Evolutionary conservation across 2,888 invertebrate genomes (phyloP).

Genomic region (Drosophila mimetica): DNA sequence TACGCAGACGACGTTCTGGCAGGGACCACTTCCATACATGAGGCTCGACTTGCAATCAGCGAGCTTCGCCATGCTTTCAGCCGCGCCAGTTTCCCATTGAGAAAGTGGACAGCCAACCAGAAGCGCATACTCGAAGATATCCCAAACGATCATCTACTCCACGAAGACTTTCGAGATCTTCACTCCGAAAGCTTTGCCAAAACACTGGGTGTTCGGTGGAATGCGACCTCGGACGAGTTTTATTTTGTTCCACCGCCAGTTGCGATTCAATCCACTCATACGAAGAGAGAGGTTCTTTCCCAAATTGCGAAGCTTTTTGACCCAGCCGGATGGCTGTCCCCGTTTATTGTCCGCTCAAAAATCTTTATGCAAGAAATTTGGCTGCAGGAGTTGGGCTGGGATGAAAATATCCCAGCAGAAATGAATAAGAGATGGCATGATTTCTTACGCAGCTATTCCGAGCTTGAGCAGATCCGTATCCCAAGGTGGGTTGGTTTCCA

Average conservation of each 20-base stretch:
- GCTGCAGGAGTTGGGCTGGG: neutral
- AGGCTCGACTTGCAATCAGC: neutral
- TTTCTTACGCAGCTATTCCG: no score
- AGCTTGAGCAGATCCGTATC: no score
- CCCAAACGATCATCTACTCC: neutral
- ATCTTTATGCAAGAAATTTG: neutral
- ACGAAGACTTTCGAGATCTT: neutral
- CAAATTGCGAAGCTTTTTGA: constrained; percentile 1
- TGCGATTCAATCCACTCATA: neutral
- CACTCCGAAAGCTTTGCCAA: neutral
- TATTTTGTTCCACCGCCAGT: constrained; percentile 1
- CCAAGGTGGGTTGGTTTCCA: no score
- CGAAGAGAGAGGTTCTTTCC: neutral
- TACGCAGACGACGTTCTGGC: constrained; percentile 3
- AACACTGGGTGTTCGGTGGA: neutral
- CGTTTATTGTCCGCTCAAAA: constrained; percentile 1
- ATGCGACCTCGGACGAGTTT: neutral
- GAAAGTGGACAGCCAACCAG: neutral
- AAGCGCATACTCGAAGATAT: neutral
- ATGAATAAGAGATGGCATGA: neutral
- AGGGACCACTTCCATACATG: neutral
- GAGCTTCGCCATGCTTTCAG: neutral
- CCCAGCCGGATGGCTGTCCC: neutral
- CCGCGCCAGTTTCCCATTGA: neutral
- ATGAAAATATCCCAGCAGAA: neutral